Evolutionary conservation across 2,797 vertebrate species (phyloP).

Genomic region (Lophius americanus): DNA sequence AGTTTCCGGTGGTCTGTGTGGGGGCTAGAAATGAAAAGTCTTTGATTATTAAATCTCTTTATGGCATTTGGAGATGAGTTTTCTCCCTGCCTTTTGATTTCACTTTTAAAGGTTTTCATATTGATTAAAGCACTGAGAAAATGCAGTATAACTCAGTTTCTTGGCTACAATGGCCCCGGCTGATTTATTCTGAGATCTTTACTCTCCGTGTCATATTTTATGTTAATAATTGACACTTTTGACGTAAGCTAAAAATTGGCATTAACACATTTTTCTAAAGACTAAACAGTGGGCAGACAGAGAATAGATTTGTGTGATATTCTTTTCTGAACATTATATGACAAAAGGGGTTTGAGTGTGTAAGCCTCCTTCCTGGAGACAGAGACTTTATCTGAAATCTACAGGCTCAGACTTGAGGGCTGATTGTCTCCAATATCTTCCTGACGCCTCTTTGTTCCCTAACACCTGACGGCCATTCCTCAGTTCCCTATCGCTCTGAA

Average conservation of each 20-base stretch:
- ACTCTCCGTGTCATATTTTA: background rate
- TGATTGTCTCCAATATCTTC: conserved; percentile 73
- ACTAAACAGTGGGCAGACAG: conserved; percentile 25
- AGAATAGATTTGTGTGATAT: conserved; percentile 35
- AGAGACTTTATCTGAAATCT: conserved; percentile 78
- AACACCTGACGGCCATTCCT: conserved; percentile 72
- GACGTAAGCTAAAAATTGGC: conserved; percentile 5
- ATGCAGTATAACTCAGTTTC: background rate
- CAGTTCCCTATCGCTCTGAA: conserved; percentile 58
- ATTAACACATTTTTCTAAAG: conserved; percentile 12
- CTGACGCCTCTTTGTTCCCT: conserved; percentile 75
- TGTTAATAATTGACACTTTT: conserved; percentile 6
- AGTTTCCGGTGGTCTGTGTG: conserved; percentile 4
- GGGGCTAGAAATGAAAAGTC: conserved; percentile 9
- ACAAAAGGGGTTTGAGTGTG: conserved; percentile 48
- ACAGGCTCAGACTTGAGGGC: conserved; percentile 72
- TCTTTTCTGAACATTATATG: conserved; percentile 38
- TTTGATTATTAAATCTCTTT: conserved; percentile 30
- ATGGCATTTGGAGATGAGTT: conserved; percentile 4
- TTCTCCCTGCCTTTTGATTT: conserved; percentile 1
- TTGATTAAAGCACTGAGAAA: conserved; percentile 17
- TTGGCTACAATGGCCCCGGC: conserved; percentile 3
- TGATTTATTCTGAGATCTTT: conserved; percentile 8
- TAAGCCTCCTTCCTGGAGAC: conserved; percentile 53
- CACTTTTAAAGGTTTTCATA: background rate